Evolutionary conservation across 2,113 vertebrate genomes (phyloP), one percentile per base, ranked within the genome.

Genomic region (Xenopus borealis): DNA sequence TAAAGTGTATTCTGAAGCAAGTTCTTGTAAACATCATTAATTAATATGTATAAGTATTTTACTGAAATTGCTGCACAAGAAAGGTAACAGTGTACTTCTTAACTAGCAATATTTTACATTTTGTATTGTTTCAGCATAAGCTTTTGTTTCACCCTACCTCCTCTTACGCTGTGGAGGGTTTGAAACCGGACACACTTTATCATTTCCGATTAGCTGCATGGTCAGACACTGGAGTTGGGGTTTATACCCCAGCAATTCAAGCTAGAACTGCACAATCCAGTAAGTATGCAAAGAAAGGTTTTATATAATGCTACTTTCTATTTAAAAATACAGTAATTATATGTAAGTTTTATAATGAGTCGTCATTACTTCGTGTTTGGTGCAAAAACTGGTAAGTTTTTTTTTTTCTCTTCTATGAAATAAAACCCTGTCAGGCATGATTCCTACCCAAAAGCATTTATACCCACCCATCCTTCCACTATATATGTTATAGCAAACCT

Each of bases 111-210:
- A 40, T 40, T 40, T 40, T 6, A 9, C 33, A 40, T 40, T 3
- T 10, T 50, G 18, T 17, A n/a, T n/a, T 83, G 68, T 86, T 79
- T 66, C 89, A 99, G 97, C 88, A 89, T 83, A 94, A 91, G 66
- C 80, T 92, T 82, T 91, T 87, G 16, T 95, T 99, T 65, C 86
- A 92, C 67, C 95, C 96, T 7, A 85, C 91, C 0, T 95, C 94
- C 11, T 96, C 88, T 0, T 94, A 95, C 17, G 93, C 94, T 0
- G 89, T 98, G 13, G 95, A 98, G 74, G 90, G 91, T 72, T 88
- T 99, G 79, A 98, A 97, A 85, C 93, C 97, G 0, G 94, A 99
- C 79, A 98, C 96, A 0, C 64, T 93, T 52, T 99, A 99, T 83
- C 80, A 78, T 78, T 97, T 99, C 84, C 92, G 91, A 9, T 85